phyloP scores from a whole-genome alignment of 1,140 invertebrate genomes.

The Aphidius gifuensis region DNA sequence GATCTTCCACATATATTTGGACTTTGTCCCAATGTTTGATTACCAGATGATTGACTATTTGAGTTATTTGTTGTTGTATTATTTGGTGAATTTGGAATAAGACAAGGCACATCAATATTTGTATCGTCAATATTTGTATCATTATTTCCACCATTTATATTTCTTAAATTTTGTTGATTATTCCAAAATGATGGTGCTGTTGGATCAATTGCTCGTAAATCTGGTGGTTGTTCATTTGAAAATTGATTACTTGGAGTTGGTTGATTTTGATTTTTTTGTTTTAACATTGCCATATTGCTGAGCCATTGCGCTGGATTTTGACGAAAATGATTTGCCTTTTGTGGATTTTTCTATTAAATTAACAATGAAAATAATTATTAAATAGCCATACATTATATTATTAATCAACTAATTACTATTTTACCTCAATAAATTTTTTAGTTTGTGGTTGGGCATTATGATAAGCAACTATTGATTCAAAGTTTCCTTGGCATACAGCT shows the following conservation, averaged over 20 bases:
- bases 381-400: slow-evolving; percentile 6
- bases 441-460: slow-evolving; percentile 93
- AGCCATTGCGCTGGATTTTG: slow-evolving; percentile 80
- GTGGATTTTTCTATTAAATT: slow-evolving; percentile 75
- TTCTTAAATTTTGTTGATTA: slow-evolving; percentile 49
- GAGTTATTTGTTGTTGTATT: slow-evolving; percentile 38
- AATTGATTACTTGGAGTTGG: slow-evolving; percentile 49
- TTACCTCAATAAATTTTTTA: slow-evolving; percentile 89
- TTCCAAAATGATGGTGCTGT: slow-evolving; percentile 52
- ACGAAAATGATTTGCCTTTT: slow-evolving; percentile 83
- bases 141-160: slow-evolving; percentile 51
- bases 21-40: slow-evolving; percentile 50
- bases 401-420: not conserved
- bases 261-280: slow-evolving; percentile 61
- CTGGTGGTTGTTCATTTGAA: slow-evolving; percentile 49
- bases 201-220: slow-evolving; percentile 52
- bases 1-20: slow-evolving; percentile 50
- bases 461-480: slow-evolving; percentile 88
- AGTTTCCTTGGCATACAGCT: slow-evolving; percentile 83
- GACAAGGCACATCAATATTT: slow-evolving; percentile 56
- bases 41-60: slow-evolving; percentile 47
- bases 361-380: slow-evolving; percentile 16
- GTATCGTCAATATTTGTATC: slow-evolving; percentile 53
- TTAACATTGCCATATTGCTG: slow-evolving; percentile 74
- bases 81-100: slow-evolving; percentile 53